These are phyloP conservation scores for Drosophila borealis DNA, from an alignment of 2,888 invertebrate species.

Conservation along the genomic window DNA sequence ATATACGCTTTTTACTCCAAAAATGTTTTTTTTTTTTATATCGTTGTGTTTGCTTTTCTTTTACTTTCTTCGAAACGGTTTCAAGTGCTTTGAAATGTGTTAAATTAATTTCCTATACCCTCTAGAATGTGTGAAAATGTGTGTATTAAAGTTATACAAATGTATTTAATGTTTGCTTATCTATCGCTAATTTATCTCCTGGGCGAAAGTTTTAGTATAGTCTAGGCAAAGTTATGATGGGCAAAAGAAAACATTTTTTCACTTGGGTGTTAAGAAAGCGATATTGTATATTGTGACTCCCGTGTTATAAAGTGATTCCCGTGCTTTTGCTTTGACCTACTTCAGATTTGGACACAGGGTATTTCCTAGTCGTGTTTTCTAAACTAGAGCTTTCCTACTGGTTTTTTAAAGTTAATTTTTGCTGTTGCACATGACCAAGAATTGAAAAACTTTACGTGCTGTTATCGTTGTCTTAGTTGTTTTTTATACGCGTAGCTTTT, in stretches of 20 bases:
- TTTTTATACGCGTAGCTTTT: constrained; percentile 37
- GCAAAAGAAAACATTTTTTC: no score
- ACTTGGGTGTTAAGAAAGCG: neutral
- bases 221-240: no score
- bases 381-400: neutral
- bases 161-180: no score
- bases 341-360: constrained; percentile 3
- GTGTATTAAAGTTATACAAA: neutral
- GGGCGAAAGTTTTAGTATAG: no score
- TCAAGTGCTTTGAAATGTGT: constrained; percentile 14
- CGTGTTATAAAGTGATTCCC: neutral
- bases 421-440: constrained; percentile 37
- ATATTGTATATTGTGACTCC: neutral
- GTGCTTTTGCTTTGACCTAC: neutral
- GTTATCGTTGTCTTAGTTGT: constrained; percentile 13
- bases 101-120: constrained; percentile 32
- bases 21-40: constrained; percentile 19
- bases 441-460: constrained; percentile 49
- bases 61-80: constrained; percentile 53
- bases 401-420: constrained; percentile 5
- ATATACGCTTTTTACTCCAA: constrained; percentile 21
- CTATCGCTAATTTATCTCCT: no score
- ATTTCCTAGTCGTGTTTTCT: neutral
- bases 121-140: constrained; percentile 2
- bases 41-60: constrained; percentile 42